Percentiles rank a stretch among this genome's conserved stretches.
phyloP scores from a whole-genome alignment of 2,113 vertebrate species.

The Bombycilla garrulus region DNA sequence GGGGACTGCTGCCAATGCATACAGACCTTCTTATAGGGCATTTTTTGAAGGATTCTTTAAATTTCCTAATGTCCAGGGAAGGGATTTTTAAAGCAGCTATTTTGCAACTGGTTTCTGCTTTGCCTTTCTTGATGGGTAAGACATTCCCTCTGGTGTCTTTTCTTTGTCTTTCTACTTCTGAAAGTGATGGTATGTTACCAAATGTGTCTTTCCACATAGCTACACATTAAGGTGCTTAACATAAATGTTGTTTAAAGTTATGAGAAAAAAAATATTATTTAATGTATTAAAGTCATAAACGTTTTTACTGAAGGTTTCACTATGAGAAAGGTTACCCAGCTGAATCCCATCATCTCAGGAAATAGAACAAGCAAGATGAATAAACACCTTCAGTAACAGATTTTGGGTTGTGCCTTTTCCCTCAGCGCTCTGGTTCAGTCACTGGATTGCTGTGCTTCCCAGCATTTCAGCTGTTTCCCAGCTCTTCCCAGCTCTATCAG shows the following conservation, averaged over 20 bases:
- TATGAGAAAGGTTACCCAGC: background rate
- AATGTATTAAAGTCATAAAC: background rate
- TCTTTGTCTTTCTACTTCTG: background rate
- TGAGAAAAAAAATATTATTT: background rate
- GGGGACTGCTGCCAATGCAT: background rate
- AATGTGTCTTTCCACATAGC: background rate
- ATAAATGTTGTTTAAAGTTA: background rate
- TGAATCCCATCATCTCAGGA: background rate
- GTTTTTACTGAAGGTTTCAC: background rate
- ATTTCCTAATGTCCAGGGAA: background rate
- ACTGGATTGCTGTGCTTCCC: background rate
- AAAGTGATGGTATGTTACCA: background rate
- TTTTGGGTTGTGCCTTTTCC: background rate
- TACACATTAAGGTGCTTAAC: background rate
- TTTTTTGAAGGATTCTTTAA: background rate
- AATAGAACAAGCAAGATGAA: background rate
- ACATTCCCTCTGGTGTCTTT: background rate
- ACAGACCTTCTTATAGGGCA: background rate
- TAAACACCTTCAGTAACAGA: background rate
- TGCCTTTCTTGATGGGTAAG: background rate
- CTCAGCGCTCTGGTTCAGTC: background rate
- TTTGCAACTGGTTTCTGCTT: background rate
- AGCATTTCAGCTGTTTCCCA: background rate
- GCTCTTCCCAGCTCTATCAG: background rate
- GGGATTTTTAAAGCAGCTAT: background rate